phyloP scores from a whole-genome alignment of 2,888 invertebrate genomes.

The Aspidiotus rigidus region DNA sequence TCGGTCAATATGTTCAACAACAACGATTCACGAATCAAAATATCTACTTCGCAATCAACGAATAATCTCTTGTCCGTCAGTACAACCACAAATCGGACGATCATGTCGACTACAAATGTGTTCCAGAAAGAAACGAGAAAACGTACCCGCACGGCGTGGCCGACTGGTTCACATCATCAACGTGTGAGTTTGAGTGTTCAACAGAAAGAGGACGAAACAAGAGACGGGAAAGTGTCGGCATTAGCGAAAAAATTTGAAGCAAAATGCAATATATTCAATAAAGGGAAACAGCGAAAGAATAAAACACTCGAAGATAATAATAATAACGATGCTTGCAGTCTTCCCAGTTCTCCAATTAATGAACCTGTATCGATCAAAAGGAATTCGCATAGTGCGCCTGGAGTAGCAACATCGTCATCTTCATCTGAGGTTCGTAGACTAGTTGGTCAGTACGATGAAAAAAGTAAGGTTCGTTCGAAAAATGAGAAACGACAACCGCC shows the following conservation, averaged over 20 bases:
- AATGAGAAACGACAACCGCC: slow-evolving; percentile 40
- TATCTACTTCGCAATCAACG: neutral
- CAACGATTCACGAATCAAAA: slow-evolving; percentile 2
- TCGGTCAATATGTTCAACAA: slow-evolving; percentile 1
- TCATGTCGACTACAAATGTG: neutral
- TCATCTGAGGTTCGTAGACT: slow-evolving; percentile 62
- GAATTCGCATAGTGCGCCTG: neutral
- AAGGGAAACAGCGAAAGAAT: slow-evolving; percentile 15
- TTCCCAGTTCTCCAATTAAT: slow-evolving; percentile 57
- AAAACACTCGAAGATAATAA: slow-evolving; percentile 16
- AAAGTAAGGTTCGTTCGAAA: slow-evolving; percentile 38
- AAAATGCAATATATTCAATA: slow-evolving; percentile 46
- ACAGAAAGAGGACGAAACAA: slow-evolving; percentile 38
- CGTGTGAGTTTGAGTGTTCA: too few species aligned
- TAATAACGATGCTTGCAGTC: slow-evolving; percentile 45
- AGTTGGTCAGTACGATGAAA: slow-evolving; percentile 65
- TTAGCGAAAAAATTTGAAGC: slow-evolving; percentile 84
- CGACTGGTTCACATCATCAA: neutral
- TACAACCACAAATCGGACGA: neutral
- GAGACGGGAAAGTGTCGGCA: slow-evolving; percentile 65
- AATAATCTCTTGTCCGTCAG: neutral
- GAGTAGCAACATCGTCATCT: slow-evolving; percentile 41
- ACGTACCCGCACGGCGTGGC: neutral
- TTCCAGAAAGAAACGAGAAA: neutral
- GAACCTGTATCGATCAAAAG: slow-evolving; percentile 42